Base-by-base conservation (phyloP, 2,797 vertebrate species). In the Lutjanus argentimaculatus region DNA sequence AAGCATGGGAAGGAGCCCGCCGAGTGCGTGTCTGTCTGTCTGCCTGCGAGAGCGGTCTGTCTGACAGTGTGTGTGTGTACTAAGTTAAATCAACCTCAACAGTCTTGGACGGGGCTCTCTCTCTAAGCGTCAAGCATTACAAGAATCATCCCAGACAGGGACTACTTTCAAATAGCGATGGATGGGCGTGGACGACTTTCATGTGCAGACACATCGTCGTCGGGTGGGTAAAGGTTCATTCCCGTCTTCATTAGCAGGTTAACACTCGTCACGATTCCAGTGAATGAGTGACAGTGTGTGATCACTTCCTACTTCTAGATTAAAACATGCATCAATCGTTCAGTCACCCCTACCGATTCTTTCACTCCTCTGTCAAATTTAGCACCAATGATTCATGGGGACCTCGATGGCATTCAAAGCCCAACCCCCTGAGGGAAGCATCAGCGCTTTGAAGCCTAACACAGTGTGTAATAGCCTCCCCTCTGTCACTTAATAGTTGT, bases 1-100 rank as follows among this genome's bases (percentile, higher is more conserved):
- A 90, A 93, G 85, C 88, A 92, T 90, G 87, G 77, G 79, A 91
- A 80, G 81, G 78, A 85, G 83, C 89, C 82, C 36, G 65, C 87
- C 80, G 83, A 61, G 87, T 83, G 82, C 74, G 48, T 59, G 74
- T 77, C 79, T 58, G 78, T 81, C 6, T 59, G 30, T 79, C 72
- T 81, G 85, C 46, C 68, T 78, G 51, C 2, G 46, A 7, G 46
- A 79, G 75, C 48, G 63, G 75, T 77, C 72, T 58, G 80, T 82
- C 72, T 74, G 90, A 68, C 71, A 25, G 22, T 21, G n/a, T 21
- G 51, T 49, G 74, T 72, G 81, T 75, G 78, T 77, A 80, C 71
- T 30, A 45, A 63, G 25, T 81, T 84, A 78, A 86, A 83, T 87
- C 85, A 86, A 66, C 68, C 79, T 76, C 17, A 6, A 80, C 71